phyloP scores from a whole-genome alignment of 2,113 vertebrate species.

The Clarias gariepinus region DNA sequence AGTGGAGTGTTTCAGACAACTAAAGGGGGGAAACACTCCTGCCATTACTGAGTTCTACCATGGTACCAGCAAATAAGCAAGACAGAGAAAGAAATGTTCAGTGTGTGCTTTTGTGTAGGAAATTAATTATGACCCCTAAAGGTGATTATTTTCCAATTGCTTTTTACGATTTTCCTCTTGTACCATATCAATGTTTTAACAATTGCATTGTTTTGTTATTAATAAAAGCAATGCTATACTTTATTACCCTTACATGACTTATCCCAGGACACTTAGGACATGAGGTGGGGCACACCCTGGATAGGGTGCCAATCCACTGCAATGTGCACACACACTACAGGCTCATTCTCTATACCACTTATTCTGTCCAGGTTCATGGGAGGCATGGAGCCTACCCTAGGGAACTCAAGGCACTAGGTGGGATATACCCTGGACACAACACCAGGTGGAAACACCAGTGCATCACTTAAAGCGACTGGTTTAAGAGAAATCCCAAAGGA shows the following conservation, averaged over 20 bases:
- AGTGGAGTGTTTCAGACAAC: constrained; percentile 74
- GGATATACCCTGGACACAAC: too few relatives aligned
- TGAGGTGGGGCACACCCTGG: too few relatives aligned
- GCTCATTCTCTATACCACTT: too few relatives aligned
- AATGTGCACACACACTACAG: too few relatives aligned
- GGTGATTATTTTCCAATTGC: background rate
- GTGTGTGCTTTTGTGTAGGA: constrained; percentile 1
- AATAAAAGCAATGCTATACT: background rate
- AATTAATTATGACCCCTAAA: background rate
- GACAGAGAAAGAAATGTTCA: background rate
- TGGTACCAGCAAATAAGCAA: constrained; percentile 21
- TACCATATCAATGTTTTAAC: background rate
- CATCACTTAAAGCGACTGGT: background rate
- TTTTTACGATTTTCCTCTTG: background rate
- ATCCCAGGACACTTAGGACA: too few relatives aligned
- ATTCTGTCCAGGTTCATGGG: too few relatives aligned
- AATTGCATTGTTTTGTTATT: background rate
- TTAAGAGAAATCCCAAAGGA: background rate
- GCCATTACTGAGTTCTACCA: constrained; percentile 30
- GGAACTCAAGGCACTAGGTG: too few relatives aligned
- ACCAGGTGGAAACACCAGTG: too few relatives aligned
- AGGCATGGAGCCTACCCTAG: too few relatives aligned
- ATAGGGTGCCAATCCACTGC: too few relatives aligned
- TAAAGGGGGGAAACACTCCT: constrained; percentile 43
- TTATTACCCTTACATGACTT: too few relatives aligned